These are phyloP conservation scores for Eupithecia abbreviata DNA, from an alignment of 2,888 invertebrate species.

Conservation along the genomic window DNA sequence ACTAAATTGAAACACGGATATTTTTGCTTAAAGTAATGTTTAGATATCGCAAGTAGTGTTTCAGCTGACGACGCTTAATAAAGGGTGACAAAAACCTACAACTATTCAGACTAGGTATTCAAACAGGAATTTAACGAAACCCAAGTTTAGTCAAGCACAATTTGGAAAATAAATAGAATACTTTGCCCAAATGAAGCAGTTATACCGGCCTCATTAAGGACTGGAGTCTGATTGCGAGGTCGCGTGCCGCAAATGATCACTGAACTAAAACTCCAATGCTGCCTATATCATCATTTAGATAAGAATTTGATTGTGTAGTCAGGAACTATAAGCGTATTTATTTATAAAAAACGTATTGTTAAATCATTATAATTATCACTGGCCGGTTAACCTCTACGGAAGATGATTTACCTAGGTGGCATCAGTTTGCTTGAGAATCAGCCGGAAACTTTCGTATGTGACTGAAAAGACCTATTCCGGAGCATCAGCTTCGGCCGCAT, in stretches of 20 bases:
- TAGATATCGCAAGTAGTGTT: too few relatives aligned
- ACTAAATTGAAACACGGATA: too few relatives aligned
- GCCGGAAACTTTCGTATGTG: too few relatives aligned
- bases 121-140: not conserved
- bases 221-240: conserved; percentile 23
- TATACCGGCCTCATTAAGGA: conserved; percentile 18
- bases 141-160: not conserved
- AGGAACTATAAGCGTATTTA: not conserved
- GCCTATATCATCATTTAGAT: conserved; percentile 32
- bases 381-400: not conserved
- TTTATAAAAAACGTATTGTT: too few relatives aligned
- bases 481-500: too few relatives aligned
- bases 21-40: too few relatives aligned
- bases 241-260: conserved; percentile 37
- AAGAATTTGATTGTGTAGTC: conserved; percentile 13
- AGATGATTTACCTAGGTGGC: too few relatives aligned
- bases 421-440: too few relatives aligned
- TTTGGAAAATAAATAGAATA: conserved; percentile 9
- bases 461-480: too few relatives aligned
- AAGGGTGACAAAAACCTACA: not conserved
- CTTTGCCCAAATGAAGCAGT: conserved; percentile 19
- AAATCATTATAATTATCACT: not conserved
- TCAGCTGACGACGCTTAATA: too few relatives aligned
- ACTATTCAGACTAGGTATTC: not conserved
- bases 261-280: conserved; percentile 21